Base-by-base conservation (phyloP, 1,140 invertebrate species). In the Drosophila virilis region DNA sequence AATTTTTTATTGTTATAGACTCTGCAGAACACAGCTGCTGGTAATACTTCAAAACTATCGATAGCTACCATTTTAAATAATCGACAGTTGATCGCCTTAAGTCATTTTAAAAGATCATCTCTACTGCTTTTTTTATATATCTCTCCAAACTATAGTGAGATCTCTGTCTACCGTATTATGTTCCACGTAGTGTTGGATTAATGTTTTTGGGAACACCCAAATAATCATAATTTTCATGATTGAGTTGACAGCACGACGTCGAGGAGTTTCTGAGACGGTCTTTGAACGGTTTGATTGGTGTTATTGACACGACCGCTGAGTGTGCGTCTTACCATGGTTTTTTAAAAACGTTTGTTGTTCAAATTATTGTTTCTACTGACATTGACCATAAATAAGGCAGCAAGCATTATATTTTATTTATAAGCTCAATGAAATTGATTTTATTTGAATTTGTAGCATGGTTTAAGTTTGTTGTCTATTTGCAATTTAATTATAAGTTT, bases 271-370 rank as follows among this genome's bases (percentile, higher is more conserved):
- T n/a, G 77, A 64, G 43, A 71, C 68, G 77, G 68, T 85, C 65
- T 80, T 48, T 85, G 65, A 77, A 51, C 58, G 32, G 46, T 66
- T 74, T 84, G 77, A 80, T 80, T 85, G 81, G 64, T 80, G 77
- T 55, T 80, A 77, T 85, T 80, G 80, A 80, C 73, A 77, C 77
- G 66, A 46, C 72, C 61, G 62, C 50, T 54, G 38, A 55, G 48
- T 54, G 43, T 50, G 35, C 6, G 15, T 10, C 45, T 51, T 51
- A 38, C 43, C 28, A 62, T 67, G 38, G 32, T 38, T 50, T 32
- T 54, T 76, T 22, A 54, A 33, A 59, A 38, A 40, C 52, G 58
- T 59, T 48, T 8, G 17, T 32, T 42, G 3, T 13, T 28, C 13
- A 42, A 17, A 32, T 52, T 37, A 8, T 33, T 42, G 38, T 5